Conservation (phyloP, 2,888 invertebrate genomes). For the Pammene fasciana region DNA sequence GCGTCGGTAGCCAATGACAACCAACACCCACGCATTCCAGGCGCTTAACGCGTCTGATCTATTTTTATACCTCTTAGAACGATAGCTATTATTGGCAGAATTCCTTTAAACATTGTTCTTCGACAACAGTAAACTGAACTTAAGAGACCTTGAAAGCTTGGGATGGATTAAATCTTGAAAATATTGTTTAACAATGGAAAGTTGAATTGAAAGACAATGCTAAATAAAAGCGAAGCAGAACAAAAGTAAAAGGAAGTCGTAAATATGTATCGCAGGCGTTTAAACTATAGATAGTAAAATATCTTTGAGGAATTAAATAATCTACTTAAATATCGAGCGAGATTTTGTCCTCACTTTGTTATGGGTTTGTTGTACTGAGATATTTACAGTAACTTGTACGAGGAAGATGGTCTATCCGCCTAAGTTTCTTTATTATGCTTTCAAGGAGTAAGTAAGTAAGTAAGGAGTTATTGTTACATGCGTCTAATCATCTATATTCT, state of each 20-base stretch:
- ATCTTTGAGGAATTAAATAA: conserved; percentile 4
- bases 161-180: conserved; percentile 17
- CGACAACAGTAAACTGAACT: conserved; percentile 17
- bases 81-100: conserved; percentile 53
- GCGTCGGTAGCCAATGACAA: conserved; percentile 57
- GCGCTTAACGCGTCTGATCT: conserved; percentile 49
- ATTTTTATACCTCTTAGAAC: conserved; percentile 55
- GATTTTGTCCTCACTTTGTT: not conserved
- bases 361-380: not conserved
- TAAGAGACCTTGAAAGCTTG: conserved; percentile 24
- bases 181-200: conserved; percentile 17
- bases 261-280: not conserved
- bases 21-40: conserved; percentile 64
- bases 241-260: conserved; percentile 9
- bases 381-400: not conserved
- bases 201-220: conserved; percentile 18
- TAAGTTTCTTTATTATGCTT: no score
- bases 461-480: no score
- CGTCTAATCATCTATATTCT: no score
- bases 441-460: no score
- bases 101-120: conserved; percentile 50
- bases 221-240: conserved; percentile 1
- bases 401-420: no score
- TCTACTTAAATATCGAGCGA: not conserved
- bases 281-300: conserved; percentile 11